Evolutionary conservation across 2,113 vertebrate genomes (phyloP).

Genomic region (Ictidomys tridecemlineatus): DNA sequence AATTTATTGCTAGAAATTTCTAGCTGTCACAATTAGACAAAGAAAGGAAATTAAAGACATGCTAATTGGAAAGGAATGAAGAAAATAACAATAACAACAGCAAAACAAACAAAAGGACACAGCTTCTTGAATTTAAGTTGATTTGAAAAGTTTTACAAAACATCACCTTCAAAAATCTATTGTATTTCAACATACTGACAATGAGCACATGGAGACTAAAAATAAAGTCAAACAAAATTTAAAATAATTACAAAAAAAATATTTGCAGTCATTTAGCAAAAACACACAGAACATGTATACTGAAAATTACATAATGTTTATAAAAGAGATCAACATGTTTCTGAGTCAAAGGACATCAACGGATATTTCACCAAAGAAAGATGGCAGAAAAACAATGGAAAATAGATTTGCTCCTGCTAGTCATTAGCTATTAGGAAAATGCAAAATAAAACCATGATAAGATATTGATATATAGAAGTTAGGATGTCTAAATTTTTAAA

Average conservation of each 20-base stretch:
- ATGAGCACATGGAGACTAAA: background rate
- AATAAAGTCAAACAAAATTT: background rate
- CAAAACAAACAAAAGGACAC: too few species aligned
- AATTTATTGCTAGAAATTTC: background rate
- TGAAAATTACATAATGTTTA: background rate
- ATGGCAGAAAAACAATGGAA: background rate
- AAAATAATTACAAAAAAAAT: background rate
- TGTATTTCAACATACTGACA: background rate
- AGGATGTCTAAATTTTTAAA: background rate
- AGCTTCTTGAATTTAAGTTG: too few species aligned
- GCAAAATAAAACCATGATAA: too few species aligned
- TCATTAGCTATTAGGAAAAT: background rate
- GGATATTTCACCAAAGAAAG: background rate
- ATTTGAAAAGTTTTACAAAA: background rate
- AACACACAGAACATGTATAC: background rate
- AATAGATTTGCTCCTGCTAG: background rate
- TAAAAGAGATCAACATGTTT: background rate
- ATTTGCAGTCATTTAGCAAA: background rate
- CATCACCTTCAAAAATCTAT: background rate
- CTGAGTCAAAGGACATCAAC: background rate
- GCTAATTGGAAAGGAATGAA: background rate
- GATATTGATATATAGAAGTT: background rate
- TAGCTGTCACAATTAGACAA: background rate
- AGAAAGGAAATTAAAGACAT: background rate
- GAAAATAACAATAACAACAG: background rate